Percentiles rank a stretch among this genome's conserved stretches.
These are phyloP conservation scores for Danaus melanippus DNA, from an alignment of 1,140 invertebrate species.

Conservation along the genomic window DNA sequence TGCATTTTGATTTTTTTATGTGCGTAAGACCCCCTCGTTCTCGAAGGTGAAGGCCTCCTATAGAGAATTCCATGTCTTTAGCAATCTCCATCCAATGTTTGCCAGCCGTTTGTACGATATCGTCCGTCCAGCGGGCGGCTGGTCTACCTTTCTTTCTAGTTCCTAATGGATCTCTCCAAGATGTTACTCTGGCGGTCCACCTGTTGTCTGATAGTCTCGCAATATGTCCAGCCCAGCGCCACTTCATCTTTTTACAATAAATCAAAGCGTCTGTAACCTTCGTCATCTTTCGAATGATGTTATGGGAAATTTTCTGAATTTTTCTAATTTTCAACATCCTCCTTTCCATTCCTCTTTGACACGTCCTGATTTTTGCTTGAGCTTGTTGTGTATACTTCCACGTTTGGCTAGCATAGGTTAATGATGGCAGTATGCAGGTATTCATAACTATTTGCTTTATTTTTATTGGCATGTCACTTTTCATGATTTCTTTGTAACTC, in stretches of 20 bases:
- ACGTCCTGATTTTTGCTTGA: slow-evolving; percentile 2
- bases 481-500: neutral
- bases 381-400: slow-evolving; percentile 7
- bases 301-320: slow-evolving; percentile 3
- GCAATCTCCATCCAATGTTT: neutral
- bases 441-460: too few relatives aligned
- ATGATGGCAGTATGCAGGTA: too few relatives aligned
- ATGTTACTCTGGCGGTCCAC: slow-evolving; percentile 5
- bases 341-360: slow-evolving; percentile 9
- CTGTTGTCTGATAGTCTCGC: slow-evolving; percentile 12
- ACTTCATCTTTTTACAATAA: slow-evolving; percentile 7
- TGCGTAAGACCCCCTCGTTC: too few relatives aligned
- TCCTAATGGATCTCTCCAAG: slow-evolving; percentile 1
- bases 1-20: too few relatives aligned
- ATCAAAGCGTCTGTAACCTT: slow-evolving; percentile 7
- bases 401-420: slow-evolving; percentile 3
- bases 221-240: slow-evolving; percentile 4
- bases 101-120: neutral
- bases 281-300: slow-evolving; percentile 2
- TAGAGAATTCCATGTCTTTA: neutral
- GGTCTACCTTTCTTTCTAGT: slow-evolving; percentile 10
- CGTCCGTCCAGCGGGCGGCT: slow-evolving; percentile 2
- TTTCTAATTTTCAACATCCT: slow-evolving; percentile 6
- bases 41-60: slow-evolving; percentile 4
- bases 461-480: too few relatives aligned